A percentile compares a stretch with the other conserved stretches of the same genome.
Conservation (phyloP, 2,113 vertebrate species). For the Hipposideros armiger region DNA sequence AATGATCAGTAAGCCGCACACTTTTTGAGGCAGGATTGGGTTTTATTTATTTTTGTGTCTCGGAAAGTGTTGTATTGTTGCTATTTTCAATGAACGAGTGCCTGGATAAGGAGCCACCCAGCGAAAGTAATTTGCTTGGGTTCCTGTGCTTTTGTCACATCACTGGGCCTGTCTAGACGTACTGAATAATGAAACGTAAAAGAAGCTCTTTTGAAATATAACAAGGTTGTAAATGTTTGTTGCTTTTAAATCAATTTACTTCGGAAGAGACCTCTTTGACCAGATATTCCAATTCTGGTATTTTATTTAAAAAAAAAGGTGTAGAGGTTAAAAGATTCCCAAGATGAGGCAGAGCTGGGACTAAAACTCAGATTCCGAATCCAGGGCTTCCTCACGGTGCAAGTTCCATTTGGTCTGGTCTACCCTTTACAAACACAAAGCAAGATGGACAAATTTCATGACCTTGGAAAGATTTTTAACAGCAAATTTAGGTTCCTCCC, state of each 20-base stretch:
- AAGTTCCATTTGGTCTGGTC: not conserved
- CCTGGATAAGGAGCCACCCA: not conserved
- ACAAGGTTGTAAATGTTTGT: not conserved
- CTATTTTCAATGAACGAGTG: not conserved
- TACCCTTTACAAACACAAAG: not conserved
- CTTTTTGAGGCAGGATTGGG: not conserved
- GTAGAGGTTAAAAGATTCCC: not conserved
- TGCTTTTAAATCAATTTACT: conserved; percentile 5
- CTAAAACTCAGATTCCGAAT: not conserved
- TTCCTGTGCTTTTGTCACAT: not conserved
- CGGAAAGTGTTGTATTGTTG: not conserved
- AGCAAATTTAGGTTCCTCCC: not conserved
- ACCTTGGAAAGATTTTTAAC: not conserved
- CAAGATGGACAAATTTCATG: not conserved
- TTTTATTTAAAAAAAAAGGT: not conserved
- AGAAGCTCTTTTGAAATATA: not conserved
- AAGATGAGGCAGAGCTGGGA: not conserved
- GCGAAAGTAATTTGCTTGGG: not conserved
- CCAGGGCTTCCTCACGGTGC: not conserved
- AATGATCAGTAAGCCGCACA: not conserved
- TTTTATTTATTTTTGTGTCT: not conserved
- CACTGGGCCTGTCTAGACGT: not conserved
- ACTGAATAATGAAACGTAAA: not conserved
- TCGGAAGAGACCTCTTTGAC: not conserved
- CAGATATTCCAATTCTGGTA: not conserved